These are phyloP conservation scores for Artibeus jamaicensis DNA, from an alignment of 2,797 vertebrate species.

Conservation along the genomic window DNA sequence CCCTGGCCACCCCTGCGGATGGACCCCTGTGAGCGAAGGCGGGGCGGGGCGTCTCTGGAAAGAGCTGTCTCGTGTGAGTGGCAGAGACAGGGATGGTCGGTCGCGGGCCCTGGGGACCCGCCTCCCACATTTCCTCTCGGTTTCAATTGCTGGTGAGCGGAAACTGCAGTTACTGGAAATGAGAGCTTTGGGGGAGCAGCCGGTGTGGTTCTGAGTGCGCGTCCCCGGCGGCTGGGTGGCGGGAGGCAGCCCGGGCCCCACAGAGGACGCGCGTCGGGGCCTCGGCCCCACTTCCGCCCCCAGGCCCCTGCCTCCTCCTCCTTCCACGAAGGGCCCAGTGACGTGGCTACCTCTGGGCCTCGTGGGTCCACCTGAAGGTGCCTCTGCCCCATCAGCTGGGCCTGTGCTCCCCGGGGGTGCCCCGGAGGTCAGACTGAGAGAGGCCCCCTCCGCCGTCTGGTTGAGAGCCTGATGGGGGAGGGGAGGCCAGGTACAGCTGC, in stretches of 20 bases:
- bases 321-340: not conserved
- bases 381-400: accelerated
- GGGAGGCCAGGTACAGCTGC: not conserved
- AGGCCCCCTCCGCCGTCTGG: not conserved
- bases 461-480: accelerated
- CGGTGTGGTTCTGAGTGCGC: not conserved
- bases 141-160: conserved; percentile 30
- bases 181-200: conserved; percentile 40
- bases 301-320: not conserved
- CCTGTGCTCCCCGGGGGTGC: not conserved
- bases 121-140: conserved; percentile 67
- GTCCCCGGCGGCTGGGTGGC: not conserved
- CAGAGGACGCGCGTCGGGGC: accelerated
- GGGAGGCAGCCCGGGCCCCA: not conserved
- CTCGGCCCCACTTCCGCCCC: not conserved
- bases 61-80: not conserved
- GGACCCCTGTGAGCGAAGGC: not conserved
- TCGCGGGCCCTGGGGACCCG: not conserved
- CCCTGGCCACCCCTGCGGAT: accelerated
- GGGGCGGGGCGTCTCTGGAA: conserved; percentile 8
- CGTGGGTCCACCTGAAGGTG: not conserved
- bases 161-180: conserved; percentile 72
- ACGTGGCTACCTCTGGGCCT: not conserved
- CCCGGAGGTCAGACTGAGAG: not conserved
- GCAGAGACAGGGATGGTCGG: not conserved